phyloP scores from a whole-genome alignment of 2,888 invertebrate species.

The Stramonita haemastoma region DNA sequence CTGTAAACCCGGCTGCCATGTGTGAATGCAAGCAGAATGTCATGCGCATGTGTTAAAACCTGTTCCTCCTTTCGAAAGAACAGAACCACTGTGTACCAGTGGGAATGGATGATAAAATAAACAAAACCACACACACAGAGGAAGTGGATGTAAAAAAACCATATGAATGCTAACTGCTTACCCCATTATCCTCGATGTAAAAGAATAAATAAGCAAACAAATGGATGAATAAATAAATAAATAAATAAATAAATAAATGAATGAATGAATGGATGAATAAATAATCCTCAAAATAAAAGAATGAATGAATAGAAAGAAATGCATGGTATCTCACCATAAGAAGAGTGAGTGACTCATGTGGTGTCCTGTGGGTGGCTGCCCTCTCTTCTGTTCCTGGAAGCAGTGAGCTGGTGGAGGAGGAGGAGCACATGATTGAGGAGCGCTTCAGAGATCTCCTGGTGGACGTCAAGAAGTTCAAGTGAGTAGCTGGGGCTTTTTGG shows the following conservation, averaged over 20 bases:
- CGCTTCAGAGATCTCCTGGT: slow-evolving; percentile 50
- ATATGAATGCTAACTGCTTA: neutral
- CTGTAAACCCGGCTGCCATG: too few species aligned
- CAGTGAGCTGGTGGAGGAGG: neutral
- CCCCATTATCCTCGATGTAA: neutral
- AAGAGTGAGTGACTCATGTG: neutral
- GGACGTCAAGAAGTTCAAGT: slow-evolving; percentile 57
- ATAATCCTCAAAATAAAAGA: neutral
- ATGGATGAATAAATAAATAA: too few species aligned
- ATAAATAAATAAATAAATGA: too few species aligned
- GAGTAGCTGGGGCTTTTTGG: slow-evolving; percentile 33
- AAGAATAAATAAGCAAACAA: too few species aligned
- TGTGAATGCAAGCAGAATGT: too few species aligned
- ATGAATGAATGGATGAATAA: too few species aligned
- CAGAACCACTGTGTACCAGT: too few species aligned
- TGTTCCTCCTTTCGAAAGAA: too few species aligned
- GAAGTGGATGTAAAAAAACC: neutral
- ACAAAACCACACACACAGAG: neutral
- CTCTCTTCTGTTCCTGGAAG: neutral
- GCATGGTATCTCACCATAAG: neutral
- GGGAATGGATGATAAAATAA: too few species aligned
- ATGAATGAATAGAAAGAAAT: neutral
- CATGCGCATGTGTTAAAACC: too few species aligned
- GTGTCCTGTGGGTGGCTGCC: neutral
- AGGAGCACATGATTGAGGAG: slow-evolving; percentile 49